These are phyloP conservation scores for Acrobasis consociella DNA, from an alignment of 2,888 invertebrate genomes.

Conservation along the genomic window DNA sequence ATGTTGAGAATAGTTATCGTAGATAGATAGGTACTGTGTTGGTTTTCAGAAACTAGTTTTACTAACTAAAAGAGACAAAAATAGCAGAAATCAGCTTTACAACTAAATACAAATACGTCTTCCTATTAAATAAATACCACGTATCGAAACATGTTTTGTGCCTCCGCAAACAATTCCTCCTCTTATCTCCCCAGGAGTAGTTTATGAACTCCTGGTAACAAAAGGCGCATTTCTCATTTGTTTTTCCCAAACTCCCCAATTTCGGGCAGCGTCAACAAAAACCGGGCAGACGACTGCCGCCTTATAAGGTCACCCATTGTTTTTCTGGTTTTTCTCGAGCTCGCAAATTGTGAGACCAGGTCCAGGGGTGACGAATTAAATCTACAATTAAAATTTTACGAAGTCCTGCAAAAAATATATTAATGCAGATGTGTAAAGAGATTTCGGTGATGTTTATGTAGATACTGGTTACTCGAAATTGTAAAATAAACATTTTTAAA, in stretches of 20 bases:
- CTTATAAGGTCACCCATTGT: slow-evolving; percentile 68
- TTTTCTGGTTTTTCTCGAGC: slow-evolving; percentile 58
- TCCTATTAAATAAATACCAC: too few relatives aligned
- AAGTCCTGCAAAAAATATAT: neutral
- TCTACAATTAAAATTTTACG: slow-evolving; percentile 7
- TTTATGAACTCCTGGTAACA: slow-evolving; percentile 9
- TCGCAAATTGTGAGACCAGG: slow-evolving; percentile 36
- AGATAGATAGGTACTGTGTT: too few relatives aligned
- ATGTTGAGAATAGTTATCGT: too few relatives aligned
- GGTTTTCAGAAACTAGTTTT: too few relatives aligned
- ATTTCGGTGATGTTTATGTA: too few relatives aligned
- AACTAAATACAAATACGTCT: too few relatives aligned
- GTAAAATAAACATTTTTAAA: too few relatives aligned
- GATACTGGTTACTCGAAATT: too few relatives aligned
- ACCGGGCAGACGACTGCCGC: slow-evolving; percentile 49
- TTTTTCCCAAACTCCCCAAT: slow-evolving; percentile 49
- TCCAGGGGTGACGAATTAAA: slow-evolving; percentile 17
- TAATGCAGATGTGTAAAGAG: neutral
- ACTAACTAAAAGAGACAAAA: too few relatives aligned
- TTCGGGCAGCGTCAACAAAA: slow-evolving; percentile 44
- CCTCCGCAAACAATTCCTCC: too few relatives aligned
- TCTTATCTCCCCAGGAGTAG: neutral
- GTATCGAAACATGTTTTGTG: too few relatives aligned
- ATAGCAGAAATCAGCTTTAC: too few relatives aligned
- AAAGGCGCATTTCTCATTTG: slow-evolving; percentile 13